phyloP scores from a whole-genome alignment of 2,113 vertebrate species.

The Gambusia holbrooki region DNA sequence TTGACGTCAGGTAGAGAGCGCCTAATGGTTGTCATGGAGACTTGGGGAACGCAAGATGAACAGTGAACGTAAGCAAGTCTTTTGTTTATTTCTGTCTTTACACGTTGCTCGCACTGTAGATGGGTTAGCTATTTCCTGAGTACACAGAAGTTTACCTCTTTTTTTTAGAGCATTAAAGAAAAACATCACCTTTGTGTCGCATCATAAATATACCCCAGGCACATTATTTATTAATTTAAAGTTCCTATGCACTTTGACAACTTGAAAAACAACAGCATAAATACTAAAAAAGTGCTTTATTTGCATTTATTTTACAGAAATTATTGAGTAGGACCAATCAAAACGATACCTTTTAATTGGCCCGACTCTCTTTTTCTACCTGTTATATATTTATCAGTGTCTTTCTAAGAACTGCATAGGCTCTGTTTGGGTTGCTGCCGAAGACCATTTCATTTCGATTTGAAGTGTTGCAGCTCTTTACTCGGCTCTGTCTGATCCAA shows the following conservation, averaged over 20 bases:
- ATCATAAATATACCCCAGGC: not conserved
- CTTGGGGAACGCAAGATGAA: too few species aligned
- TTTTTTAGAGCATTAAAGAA: not conserved
- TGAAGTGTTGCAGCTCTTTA: not conserved
- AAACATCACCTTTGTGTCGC: not conserved
- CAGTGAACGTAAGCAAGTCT: too few species aligned
- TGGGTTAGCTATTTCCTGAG: not conserved
- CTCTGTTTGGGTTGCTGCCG: not conserved
- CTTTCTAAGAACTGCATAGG: not conserved
- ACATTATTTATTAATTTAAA: not conserved
- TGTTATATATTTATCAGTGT: too few species aligned
- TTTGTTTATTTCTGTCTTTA: not conserved
- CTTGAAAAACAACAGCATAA: not conserved
- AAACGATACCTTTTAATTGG: too few species aligned
- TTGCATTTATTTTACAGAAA: not conserved
- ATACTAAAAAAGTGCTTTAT: not conserved
- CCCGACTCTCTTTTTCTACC: too few species aligned
- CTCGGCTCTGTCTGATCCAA: not conserved
- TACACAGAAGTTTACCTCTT: not conserved
- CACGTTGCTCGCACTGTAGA: too few species aligned
- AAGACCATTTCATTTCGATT: constrained; percentile 1
- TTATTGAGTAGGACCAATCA: not conserved
- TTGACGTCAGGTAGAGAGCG: too few species aligned
- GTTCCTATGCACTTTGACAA: not conserved
- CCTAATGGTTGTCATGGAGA: too few species aligned